A percentile compares a stretch with the other conserved stretches of the same genome.
Conservation (phyloP, 2,888 invertebrate genomes). For the Sepiola atlantica region DNA sequence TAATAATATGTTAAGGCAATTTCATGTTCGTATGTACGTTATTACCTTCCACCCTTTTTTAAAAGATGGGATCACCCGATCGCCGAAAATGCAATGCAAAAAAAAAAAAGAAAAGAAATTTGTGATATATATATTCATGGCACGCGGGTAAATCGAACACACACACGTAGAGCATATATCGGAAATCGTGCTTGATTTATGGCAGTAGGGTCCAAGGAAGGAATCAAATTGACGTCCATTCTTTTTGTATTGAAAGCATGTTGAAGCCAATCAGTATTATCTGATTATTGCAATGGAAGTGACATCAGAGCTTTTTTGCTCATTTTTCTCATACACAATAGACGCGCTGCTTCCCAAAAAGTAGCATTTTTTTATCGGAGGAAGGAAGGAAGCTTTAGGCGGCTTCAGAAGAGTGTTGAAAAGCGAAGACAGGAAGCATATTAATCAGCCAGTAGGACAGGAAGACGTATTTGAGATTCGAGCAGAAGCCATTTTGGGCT, state of each 20-base stretch:
- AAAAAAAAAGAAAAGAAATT: too few relatives aligned
- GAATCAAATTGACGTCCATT: background rate
- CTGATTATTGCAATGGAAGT: slow-evolving; percentile 2
- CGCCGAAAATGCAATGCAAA: too few relatives aligned
- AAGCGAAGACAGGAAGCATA: background rate
- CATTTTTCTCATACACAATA: background rate
- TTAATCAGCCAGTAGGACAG: background rate
- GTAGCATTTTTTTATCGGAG: background rate
- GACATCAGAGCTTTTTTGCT: background rate
- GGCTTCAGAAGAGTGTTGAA: background rate
- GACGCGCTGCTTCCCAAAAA: background rate
- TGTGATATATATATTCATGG: too few relatives aligned
- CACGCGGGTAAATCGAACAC: too few relatives aligned
- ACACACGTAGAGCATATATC: too few relatives aligned
- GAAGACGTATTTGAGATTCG: background rate
- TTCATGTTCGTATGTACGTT: too few relatives aligned
- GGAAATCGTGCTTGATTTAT: background rate
- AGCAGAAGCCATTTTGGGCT: slow-evolving; percentile 23
- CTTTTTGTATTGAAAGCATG: background rate
- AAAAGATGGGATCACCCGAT: too few relatives aligned
- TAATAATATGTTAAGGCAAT: too few relatives aligned
- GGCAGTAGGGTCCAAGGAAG: background rate
- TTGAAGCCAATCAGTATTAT: background rate
- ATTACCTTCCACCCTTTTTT: too few relatives aligned
- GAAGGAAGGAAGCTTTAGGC: background rate